Conservation (phyloP, 2,113 vertebrate genomes). For the Bombycilla garrulus region DNA sequence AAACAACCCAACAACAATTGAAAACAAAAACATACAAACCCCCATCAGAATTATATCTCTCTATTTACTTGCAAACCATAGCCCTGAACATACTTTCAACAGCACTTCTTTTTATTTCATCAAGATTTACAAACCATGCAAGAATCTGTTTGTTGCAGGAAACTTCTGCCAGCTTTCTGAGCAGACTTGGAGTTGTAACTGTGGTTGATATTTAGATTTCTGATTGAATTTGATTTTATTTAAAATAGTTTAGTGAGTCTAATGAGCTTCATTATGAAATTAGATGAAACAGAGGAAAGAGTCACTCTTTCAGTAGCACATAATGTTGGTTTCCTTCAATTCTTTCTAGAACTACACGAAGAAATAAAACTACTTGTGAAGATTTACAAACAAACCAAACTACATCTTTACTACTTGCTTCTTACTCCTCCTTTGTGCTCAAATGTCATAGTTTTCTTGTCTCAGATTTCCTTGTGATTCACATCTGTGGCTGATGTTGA, state of each 20-base stretch:
- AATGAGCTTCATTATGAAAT: neutral
- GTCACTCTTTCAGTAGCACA: neutral
- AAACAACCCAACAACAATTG: neutral
- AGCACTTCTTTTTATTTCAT: neutral
- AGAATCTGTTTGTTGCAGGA: neutral
- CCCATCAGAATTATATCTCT: neutral
- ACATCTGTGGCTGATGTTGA: neutral
- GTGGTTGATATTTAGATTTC: neutral
- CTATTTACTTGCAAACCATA: neutral
- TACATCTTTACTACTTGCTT: neutral
- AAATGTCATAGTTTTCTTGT: neutral
- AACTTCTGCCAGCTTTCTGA: neutral
- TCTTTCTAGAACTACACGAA: neutral
- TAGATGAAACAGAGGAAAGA: neutral
- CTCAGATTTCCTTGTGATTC: neutral
- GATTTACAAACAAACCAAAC: neutral
- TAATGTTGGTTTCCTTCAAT: neutral
- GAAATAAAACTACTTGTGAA: neutral
- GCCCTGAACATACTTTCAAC: neutral
- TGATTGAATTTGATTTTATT: neutral
- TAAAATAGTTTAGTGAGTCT: neutral
- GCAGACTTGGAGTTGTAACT: neutral
- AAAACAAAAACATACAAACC: rapidly evolving
- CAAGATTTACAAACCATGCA: neutral
- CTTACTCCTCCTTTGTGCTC: neutral